A percentile compares a stretch with the other conserved stretches of the same genome.
Conservation (phyloP, 2,113 vertebrate genomes). For the Lasiurus borealis region DNA sequence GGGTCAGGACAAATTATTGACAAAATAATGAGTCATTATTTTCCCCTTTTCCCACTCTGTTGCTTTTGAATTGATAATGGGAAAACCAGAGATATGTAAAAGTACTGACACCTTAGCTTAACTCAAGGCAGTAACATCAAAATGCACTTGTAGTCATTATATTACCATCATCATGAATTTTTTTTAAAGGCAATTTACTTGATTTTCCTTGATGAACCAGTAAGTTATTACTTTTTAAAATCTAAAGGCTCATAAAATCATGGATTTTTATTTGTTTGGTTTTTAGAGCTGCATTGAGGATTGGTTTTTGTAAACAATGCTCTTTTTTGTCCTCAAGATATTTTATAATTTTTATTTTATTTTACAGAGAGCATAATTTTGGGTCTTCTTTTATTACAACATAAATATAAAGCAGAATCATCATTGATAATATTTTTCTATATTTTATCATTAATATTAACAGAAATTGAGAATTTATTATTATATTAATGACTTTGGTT, state of each 20-base stretch:
- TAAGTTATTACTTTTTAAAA: not conserved
- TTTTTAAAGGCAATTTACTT: not conserved
- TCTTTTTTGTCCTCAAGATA: not conserved
- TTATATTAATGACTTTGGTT: not conserved
- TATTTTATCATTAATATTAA: not conserved
- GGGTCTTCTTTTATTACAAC: not conserved
- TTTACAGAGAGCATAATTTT: not conserved
- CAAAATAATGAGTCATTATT: not conserved
- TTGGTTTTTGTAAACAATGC: not conserved
- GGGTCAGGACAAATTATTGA: not conserved
- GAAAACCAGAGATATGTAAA: not conserved
- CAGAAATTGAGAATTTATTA: not conserved
- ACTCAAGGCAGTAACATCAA: not conserved
- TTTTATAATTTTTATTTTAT: not conserved
- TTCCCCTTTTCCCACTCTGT: fast-evolving
- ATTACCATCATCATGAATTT: not conserved
- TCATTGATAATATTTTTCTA: not conserved
- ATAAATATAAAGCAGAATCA: not conserved
- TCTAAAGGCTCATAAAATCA: not conserved
- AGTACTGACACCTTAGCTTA: not conserved
- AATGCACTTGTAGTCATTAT: not conserved
- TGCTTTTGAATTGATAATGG: not conserved
- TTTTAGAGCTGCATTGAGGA: not conserved
- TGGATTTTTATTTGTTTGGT: not conserved
- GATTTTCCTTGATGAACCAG: not conserved